These are phyloP conservation scores for Aradus depressus DNA, from an alignment of 2,888 invertebrate species.

Conservation along the genomic window DNA sequence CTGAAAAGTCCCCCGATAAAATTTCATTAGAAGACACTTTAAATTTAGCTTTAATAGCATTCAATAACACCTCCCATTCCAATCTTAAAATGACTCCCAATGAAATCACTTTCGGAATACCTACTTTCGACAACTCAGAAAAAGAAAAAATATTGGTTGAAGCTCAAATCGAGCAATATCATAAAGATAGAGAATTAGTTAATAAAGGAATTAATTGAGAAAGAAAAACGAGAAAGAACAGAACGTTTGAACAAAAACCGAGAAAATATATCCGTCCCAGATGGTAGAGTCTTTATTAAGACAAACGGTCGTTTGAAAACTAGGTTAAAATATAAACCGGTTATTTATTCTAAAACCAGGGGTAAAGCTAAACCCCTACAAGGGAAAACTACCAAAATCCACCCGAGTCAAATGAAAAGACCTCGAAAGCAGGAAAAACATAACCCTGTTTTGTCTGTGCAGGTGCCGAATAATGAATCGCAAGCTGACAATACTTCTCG, in stretches of 20 bases:
- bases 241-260: neutral
- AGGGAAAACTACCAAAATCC: conserved; percentile 1
- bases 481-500: neutral
- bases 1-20: neutral
- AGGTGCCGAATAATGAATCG: neutral
- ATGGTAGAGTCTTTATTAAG: conserved; percentile 2
- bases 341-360: neutral
- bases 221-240: conserved; percentile 1
- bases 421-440: conserved; percentile 2
- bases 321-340: conserved; percentile 1
- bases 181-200: neutral
- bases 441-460: neutral
- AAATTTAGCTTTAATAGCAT: neutral
- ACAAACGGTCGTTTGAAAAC: neutral
- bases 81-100: conserved; percentile 1
- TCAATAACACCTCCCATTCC: conserved; percentile 4
- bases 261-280: neutral
- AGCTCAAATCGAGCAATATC: conserved; percentile 9
- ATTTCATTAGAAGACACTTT: neutral
- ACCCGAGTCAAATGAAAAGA: conserved; percentile 2
- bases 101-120: conserved; percentile 7
- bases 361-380: neutral
- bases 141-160: neutral
- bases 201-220: conserved; percentile 5
- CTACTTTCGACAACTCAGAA: neutral